Conservation (phyloP, 2,797 vertebrate genomes). For the Cyprinella venusta region DNA sequence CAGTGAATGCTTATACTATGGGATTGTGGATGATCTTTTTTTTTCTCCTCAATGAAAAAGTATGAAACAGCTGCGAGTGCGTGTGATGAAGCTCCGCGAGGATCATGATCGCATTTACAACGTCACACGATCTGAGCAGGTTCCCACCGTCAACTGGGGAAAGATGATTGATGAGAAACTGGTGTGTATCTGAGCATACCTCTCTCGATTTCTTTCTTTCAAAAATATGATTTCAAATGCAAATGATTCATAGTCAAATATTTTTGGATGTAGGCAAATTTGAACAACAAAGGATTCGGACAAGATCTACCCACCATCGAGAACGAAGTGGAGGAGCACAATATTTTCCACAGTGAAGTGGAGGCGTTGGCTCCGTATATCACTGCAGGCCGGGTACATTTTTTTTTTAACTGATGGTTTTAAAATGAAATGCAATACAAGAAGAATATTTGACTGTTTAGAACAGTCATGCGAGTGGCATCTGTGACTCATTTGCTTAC, state of each 20-base stretch:
- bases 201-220: not conserved
- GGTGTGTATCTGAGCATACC: constrained; percentile 72
- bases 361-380: constrained; percentile 92
- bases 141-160: constrained; percentile 91
- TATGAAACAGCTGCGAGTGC: constrained; percentile 89
- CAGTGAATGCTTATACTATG: not conserved
- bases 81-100: constrained; percentile 81
- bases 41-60: constrained; percentile 68
- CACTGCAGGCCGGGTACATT: constrained; percentile 79
- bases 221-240: not conserved
- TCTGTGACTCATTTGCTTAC: constrained; percentile 36
- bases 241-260: constrained; percentile 15
- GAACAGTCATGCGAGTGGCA: constrained; percentile 23
- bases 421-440: not conserved
- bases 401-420: not conserved
- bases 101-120: constrained; percentile 90
- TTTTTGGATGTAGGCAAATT: constrained; percentile 72
- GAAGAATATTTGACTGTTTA: constrained; percentile 11
- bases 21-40: not conserved
- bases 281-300: constrained; percentile 86
- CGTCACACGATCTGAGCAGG: constrained; percentile 76
- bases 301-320: constrained; percentile 90
- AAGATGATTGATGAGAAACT: constrained; percentile 91
- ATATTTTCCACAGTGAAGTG: constrained; percentile 96
- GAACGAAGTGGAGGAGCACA: constrained; percentile 92